phyloP scores from a whole-genome alignment of 2,113 vertebrate species.

The Electrona antarctica region DNA sequence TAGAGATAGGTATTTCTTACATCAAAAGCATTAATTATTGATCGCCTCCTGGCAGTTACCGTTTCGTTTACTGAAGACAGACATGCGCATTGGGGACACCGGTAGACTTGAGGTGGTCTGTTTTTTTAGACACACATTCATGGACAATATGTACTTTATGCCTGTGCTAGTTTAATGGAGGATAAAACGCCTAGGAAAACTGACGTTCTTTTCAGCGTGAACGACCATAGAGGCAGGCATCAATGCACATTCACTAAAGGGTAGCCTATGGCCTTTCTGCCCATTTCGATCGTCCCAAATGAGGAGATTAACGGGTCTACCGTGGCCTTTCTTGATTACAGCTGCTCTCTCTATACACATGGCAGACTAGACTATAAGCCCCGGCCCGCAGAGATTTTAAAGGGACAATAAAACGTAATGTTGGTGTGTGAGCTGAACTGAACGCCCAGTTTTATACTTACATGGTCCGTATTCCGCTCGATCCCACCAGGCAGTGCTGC shows the following conservation, averaged over 20 bases:
- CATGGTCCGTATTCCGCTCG: slow-evolving; percentile 79
- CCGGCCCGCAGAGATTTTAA: neutral
- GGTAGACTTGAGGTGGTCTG: neutral
- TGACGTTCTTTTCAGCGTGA: too few relatives aligned
- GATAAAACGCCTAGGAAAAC: too few relatives aligned
- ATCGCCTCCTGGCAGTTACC: slow-evolving; percentile 38
- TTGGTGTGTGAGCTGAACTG: neutral
- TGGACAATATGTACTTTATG: neutral
- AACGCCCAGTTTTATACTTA: slow-evolving; percentile 59
- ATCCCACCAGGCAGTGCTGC: slow-evolving; percentile 75
- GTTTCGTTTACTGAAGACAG: slow-evolving; percentile 13
- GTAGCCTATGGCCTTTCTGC: slow-evolving; percentile 1
- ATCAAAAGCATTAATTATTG: slow-evolving; percentile 66
- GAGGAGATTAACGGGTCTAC: slow-evolving; percentile 44
- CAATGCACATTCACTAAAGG: too few relatives aligned
- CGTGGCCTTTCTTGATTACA: slow-evolving; percentile 28
- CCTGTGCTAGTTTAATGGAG: too few relatives aligned
- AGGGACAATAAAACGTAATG: neutral
- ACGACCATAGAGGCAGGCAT: too few relatives aligned
- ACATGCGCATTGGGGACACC: slow-evolving; percentile 41
- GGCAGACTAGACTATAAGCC: slow-evolving; percentile 35
- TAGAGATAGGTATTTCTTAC: slow-evolving; percentile 48
- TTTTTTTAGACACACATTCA: neutral
- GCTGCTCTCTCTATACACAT: slow-evolving; percentile 46
- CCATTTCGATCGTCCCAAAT: slow-evolving; percentile 34